phyloP scores from a whole-genome alignment of 2,113 vertebrate genomes.

The Dunckerocampus dactyliophorus region DNA sequence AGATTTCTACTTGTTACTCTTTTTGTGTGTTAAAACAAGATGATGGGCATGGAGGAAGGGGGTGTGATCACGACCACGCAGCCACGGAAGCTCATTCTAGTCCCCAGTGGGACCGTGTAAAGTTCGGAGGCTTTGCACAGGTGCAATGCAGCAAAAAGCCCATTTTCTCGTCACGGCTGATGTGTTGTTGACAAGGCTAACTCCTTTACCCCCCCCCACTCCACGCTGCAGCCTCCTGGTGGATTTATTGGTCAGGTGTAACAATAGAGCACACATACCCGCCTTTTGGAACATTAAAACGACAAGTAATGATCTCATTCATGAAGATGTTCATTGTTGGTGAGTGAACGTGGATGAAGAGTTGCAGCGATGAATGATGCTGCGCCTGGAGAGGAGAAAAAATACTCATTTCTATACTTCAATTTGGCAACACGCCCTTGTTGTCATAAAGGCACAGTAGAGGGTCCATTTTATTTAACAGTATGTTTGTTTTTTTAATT shows the following conservation, averaged over 20 bases:
- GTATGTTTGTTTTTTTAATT: no score
- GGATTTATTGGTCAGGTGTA: no score
- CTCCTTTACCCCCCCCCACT: no score
- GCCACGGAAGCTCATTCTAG: constrained; percentile 21
- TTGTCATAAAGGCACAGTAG: no score
- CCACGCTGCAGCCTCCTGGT: not conserved
- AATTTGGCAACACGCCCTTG: no score
- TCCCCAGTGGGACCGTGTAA: constrained; percentile 23
- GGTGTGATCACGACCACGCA: constrained; percentile 32
- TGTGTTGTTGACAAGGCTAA: constrained; percentile 9
- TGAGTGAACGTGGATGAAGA: not conserved
- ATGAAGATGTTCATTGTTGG: not conserved
- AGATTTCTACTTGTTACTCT: constrained; percentile 1
- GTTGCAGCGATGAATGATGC: not conserved
- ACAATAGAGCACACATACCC: no score
- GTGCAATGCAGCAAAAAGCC: constrained; percentile 72
- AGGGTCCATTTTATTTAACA: no score
- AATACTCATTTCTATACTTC: no score
- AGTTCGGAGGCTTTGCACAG: constrained; percentile 57
- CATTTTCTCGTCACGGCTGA: constrained; percentile 16
- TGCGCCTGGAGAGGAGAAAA: no score
- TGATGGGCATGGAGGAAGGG: not conserved
- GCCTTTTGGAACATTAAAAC: no score
- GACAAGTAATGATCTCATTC: no score
- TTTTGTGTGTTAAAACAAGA: not conserved